Base-by-base conservation (phyloP, 2,113 vertebrate genomes). In the Poicephalus meyeri region DNA sequence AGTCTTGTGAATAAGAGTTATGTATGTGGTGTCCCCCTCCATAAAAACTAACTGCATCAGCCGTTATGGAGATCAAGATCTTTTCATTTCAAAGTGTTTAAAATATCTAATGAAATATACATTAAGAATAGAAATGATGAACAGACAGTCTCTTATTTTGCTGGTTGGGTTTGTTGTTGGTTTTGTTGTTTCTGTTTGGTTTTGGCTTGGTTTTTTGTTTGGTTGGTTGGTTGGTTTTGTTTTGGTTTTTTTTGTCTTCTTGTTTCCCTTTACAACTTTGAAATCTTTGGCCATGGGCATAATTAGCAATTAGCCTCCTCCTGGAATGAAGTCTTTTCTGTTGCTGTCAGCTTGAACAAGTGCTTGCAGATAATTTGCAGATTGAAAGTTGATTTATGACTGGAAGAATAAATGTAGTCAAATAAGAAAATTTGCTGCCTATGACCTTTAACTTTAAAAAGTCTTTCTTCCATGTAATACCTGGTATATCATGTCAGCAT, bases 11-110 rank as follows among this genome's bases (percentile, higher is more conserved):
- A 28, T 17, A 10, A 79, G 76, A 97, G 90, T 83, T 81, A 13
- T 78, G 80, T 93, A 89, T 95, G 53, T 93, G 86, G 94, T 77
- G 86, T 61, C 85, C 77, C 81, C 60, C 42, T 63, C n/a, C 60
- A 64, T 78, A 95, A 96, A 84, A 74, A 91, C 89, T 88, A 89
- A 83, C 80, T 92, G 72, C 41, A 70, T 80, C 76, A 80, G 50
- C 85, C 28, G 4, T 80, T 95, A 80, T 92, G 55, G 55, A 91
- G 95, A 98, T 97, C 91, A 97, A 96, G 93, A 44, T 66, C 74
- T 15, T 97, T 98, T 97, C 90, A 97, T 92, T 95, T 80, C 52
- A 50, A 95, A 95, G 87, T 83, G 76, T 95, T 97, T 87, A 95
- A 97, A 85, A 47, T 28, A 64, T 87, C 79, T 97, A 80, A 97